Conservation (phyloP, 2,888 invertebrate species). For the Callyntrura guangdongensis region DNA sequence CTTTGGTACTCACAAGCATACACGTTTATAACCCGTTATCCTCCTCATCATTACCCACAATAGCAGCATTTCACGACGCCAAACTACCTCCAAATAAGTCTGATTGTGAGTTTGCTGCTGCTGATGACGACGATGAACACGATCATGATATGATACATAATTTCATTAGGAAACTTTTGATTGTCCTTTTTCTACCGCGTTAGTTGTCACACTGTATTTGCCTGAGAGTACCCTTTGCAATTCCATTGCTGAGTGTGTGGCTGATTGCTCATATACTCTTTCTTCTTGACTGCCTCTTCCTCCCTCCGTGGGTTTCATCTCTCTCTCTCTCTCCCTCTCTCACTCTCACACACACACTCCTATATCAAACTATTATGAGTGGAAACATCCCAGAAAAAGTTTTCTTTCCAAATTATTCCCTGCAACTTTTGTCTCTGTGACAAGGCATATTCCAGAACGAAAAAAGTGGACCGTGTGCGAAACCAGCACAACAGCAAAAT, state of each 20-base stretch:
- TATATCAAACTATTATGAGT: neutral
- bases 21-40: too few species aligned
- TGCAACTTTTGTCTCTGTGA: too few species aligned
- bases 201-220: constrained; percentile 39
- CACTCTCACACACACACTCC: too few species aligned
- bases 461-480: too few species aligned
- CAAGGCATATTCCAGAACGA: too few species aligned
- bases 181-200: constrained; percentile 27
- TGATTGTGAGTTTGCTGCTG: neutral
- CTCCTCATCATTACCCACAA: too few species aligned
- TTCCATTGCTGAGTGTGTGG: neutral
- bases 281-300: neutral
- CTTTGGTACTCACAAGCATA: too few species aligned
- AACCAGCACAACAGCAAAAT: too few species aligned
- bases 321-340: too few species aligned
- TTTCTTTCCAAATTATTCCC: neutral
- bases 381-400: neutral
- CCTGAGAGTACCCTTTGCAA: neutral
- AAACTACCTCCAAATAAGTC: neutral
- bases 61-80: too few species aligned
- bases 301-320: too few species aligned
- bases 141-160: constrained; percentile 58
- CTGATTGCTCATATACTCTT: constrained; percentile 14
- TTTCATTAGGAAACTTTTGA: constrained; percentile 74
- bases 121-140: neutral